phyloP scores from a whole-genome alignment of 2,797 vertebrate genomes.

The Toxotes lorentzi region DNA sequence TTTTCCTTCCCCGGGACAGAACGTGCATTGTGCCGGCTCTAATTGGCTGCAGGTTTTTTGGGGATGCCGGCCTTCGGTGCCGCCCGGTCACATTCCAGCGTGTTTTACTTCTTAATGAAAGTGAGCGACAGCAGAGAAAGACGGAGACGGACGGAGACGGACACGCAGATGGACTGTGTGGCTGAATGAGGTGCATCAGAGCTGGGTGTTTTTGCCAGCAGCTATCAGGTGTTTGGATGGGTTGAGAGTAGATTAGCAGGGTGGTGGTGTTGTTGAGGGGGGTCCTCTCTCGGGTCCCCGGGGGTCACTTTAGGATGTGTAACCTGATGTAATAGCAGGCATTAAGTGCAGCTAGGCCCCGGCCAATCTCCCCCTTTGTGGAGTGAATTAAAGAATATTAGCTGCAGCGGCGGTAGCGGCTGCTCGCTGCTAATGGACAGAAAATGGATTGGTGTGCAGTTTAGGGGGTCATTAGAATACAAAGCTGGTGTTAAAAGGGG shows the following conservation, averaged over 20 bases:
- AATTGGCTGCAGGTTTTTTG: constrained; percentile 81
- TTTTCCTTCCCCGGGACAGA: constrained; percentile 65
- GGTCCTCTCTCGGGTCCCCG: constrained; percentile 56
- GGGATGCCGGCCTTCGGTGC: constrained; percentile 57
- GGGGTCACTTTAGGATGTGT: constrained; percentile 81
- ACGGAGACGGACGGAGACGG: constrained; percentile 31
- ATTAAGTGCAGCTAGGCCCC: constrained; percentile 74
- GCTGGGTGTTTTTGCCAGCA: constrained; percentile 40
- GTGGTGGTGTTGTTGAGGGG: constrained; percentile 25
- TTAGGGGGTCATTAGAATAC: constrained; percentile 67
- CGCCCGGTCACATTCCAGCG: constrained; percentile 69
- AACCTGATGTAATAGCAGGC: constrained; percentile 82
- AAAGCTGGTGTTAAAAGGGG: constrained; percentile 73
- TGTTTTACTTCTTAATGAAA: constrained; percentile 79
- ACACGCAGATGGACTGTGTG: constrained; percentile 16
- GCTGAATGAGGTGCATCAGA: constrained; percentile 48
- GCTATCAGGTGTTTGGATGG: constrained; percentile 72
- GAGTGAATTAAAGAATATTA: constrained; percentile 78
- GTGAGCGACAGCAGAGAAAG: constrained; percentile 29
- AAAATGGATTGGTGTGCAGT: constrained; percentile 74
- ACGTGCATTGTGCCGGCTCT: constrained; percentile 77
- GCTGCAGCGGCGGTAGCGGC: constrained; percentile 39
- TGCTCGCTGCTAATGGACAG: constrained; percentile 72
- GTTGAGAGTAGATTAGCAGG: constrained; percentile 56
- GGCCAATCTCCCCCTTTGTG: constrained; percentile 74